A percentile compares a stretch with the other conserved stretches of the same genome.
These are phyloP conservation scores for Neoscelio sp. DNA, from an alignment of 2,888 invertebrate species.

Conservation along the genomic window DNA sequence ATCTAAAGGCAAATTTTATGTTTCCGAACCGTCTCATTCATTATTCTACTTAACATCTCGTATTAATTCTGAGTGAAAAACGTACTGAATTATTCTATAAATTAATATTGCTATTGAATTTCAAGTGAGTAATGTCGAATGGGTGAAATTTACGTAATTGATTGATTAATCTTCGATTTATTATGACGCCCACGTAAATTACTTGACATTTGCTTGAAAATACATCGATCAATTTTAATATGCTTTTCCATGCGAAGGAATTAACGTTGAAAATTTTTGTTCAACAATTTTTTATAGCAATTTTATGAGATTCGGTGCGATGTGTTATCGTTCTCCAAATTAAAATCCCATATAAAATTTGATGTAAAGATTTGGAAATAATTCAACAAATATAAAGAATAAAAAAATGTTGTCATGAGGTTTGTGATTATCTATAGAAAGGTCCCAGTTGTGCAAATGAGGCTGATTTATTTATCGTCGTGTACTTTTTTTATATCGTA, in stretches of 20 bases:
- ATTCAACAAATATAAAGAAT: too few species aligned
- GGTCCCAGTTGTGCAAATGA: constrained; percentile 6
- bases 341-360: too few species aligned
- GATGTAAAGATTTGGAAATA: too few species aligned
- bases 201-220: constrained; percentile 18
- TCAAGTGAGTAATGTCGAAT: constrained; percentile 2
- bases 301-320: too few species aligned
- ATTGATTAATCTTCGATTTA: constrained; percentile 33
- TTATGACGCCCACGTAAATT: constrained; percentile 21
- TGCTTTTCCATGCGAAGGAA: too few species aligned
- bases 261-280: too few species aligned
- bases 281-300: too few species aligned
- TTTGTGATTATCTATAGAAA: not conserved
- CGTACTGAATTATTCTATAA: constrained; percentile 26
- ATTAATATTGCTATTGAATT: constrained; percentile 40
- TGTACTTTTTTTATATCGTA: constrained; percentile 32
- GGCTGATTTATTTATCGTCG: constrained; percentile 19
- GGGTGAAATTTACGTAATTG: constrained; percentile 19
- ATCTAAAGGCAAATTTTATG: constrained; percentile 12
- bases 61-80: constrained; percentile 14
- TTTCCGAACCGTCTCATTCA: constrained; percentile 5
- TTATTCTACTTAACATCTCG: constrained; percentile 22
- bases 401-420: too few species aligned
- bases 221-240: not conserved
- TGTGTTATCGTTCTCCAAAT: too few species aligned